Evolutionary conservation across 2,797 vertebrate genomes (phyloP).

Genomic region (Leptodactylus fallax): DNA sequence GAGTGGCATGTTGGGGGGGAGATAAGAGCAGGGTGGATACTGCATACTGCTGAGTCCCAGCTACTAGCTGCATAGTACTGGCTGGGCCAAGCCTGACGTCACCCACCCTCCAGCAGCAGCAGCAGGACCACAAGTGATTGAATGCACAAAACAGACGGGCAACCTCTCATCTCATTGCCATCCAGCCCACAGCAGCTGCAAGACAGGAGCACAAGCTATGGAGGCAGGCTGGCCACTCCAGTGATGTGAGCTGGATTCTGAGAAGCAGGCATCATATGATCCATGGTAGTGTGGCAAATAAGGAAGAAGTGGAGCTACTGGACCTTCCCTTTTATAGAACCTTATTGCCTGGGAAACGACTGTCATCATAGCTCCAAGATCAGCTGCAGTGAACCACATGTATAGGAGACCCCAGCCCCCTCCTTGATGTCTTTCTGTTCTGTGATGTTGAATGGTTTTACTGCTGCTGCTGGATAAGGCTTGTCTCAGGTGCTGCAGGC

Average conservation of each 20-base stretch:
- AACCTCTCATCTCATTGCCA: constrained; percentile 61
- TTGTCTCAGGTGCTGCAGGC: constrained; percentile 61
- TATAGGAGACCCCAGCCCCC: constrained; percentile 29
- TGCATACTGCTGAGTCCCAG: constrained; percentile 48
- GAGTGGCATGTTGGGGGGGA: constrained; percentile 52
- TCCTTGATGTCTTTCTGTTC: neutral
- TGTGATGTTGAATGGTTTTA: constrained; percentile 11
- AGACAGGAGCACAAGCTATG: constrained; percentile 39
- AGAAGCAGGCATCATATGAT: constrained; percentile 16
- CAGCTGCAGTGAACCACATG: constrained; percentile 54
- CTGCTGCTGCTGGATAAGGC: constrained; percentile 1
- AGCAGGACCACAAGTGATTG: constrained; percentile 63
- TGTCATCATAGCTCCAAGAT: neutral
- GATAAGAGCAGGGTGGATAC: constrained; percentile 46
- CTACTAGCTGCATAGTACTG: constrained; percentile 56
- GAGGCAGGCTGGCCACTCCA: constrained; percentile 18
- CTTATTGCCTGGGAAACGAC: constrained; percentile 42
- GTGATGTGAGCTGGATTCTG: constrained; percentile 2
- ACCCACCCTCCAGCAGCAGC: constrained; percentile 55
- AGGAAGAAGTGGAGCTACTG: constrained; percentile 8
- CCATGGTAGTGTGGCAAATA: constrained; percentile 23
- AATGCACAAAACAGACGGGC: constrained; percentile 63
- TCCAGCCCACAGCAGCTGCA: constrained; percentile 51
- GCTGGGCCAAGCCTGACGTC: constrained; percentile 60
- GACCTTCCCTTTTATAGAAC: neutral